A percentile compares a stretch with the other conserved stretches of the same genome.
Evolutionary conservation across 1,140 invertebrate species (phyloP).

Genomic region (Hypsibius dujardini): DNA sequence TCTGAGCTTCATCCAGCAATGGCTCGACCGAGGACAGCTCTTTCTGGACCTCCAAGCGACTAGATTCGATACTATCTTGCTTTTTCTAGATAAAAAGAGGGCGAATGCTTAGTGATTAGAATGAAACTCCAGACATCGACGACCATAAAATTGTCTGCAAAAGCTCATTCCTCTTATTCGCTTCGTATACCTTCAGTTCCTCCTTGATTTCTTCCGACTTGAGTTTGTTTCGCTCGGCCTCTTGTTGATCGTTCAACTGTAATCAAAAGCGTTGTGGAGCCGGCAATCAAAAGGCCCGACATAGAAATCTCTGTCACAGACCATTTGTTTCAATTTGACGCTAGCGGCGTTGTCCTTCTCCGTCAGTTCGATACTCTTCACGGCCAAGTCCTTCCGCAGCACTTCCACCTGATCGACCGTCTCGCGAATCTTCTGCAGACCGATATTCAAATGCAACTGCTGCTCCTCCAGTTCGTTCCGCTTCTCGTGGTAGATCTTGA

Average conservation of each 20-base stretch:
- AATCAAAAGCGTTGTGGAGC: slow-evolving; percentile 24
- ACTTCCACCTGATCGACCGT: slow-evolving; percentile 99
- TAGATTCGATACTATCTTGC: slow-evolving; percentile 4
- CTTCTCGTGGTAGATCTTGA: slow-evolving; percentile 89
- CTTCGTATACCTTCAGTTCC: slow-evolving; percentile 41
- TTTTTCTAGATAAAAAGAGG: slow-evolving; percentile 42
- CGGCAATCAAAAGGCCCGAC: neutral
- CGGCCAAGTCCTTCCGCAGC: slow-evolving; percentile 92
- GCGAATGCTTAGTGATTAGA: too few species aligned
- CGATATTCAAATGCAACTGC: slow-evolving; percentile 93
- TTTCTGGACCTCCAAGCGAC: neutral
- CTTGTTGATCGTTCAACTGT: slow-evolving; percentile 95
- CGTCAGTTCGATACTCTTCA: slow-evolving; percentile 82
- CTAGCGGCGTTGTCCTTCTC: slow-evolving; percentile 98
- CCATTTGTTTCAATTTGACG: slow-evolving; percentile 94
- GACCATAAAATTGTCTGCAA: too few species aligned
- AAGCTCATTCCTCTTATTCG: too few species aligned
- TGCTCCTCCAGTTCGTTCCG: slow-evolving; percentile 93
- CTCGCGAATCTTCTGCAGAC: slow-evolving; percentile 93
- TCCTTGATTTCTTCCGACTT: slow-evolving; percentile 92
- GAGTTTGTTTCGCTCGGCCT: slow-evolving; percentile 96
- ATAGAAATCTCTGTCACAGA: slow-evolving; percentile 36
- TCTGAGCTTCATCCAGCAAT: slow-evolving; percentile 10
- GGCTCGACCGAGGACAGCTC: slow-evolving; percentile 4
- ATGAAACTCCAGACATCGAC: too few species aligned